Conservation (phyloP, 2,888 invertebrate genomes). For the Orchesellides sinensis region DNA sequence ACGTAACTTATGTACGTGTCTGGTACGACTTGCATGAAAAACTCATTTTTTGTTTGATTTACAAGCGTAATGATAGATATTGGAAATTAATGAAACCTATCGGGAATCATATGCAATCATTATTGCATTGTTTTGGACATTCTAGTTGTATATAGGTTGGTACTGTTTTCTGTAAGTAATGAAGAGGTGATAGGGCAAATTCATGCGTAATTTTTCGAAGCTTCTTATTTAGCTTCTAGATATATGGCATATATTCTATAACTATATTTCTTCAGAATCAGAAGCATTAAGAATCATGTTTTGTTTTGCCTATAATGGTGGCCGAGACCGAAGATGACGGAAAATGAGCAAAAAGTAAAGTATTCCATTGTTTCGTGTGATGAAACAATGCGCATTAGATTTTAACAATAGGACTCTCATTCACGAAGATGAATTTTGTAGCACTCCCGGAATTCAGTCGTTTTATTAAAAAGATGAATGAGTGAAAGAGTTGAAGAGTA, state of each 20-base stretch:
- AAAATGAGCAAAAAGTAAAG: constrained; percentile 18
- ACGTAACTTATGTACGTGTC: too few species aligned
- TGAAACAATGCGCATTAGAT: neutral
- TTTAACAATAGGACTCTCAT: neutral
- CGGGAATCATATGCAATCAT: constrained; percentile 37
- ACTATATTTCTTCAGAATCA: constrained; percentile 26
- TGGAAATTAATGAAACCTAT: constrained; percentile 55
- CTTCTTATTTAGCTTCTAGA: constrained; percentile 28
- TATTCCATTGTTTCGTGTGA: constrained; percentile 28
- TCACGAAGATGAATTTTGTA: constrained; percentile 29
- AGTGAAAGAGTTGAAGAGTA: neutral
- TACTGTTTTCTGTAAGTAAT: constrained; percentile 1
- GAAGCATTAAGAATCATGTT: neutral
- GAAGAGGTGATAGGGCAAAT: constrained; percentile 55
- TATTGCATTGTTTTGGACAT: neutral
- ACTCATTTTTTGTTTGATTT: constrained; percentile 32
- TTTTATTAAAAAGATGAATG: too few species aligned
- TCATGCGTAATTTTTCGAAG: constrained; percentile 38
- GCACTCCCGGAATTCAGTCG: constrained; percentile 54
- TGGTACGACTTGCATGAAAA: constrained; percentile 7
- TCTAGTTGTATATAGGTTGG: too few species aligned
- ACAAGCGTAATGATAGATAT: constrained; percentile 41
- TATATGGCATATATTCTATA: constrained; percentile 8
- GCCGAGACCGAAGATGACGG: neutral
- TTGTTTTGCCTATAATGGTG: neutral